Evolutionary conservation across 1,140 invertebrate species (phyloP).

Genomic region (Zeugodacus cucurbitae): DNA sequence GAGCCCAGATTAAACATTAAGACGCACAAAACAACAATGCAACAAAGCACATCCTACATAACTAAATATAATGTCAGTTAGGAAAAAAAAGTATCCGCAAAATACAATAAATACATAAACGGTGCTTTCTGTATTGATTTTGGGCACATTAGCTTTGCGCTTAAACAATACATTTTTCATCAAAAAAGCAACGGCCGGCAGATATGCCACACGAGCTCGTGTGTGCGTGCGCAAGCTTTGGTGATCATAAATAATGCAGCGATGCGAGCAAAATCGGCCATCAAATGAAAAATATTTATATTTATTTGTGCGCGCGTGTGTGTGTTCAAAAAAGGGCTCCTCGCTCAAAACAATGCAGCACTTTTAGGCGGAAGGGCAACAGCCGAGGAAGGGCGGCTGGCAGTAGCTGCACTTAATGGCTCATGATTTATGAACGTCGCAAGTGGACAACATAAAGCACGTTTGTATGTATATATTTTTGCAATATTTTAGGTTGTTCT

Average conservation of each 20-base stretch:
- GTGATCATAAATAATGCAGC: slow-evolving; percentile 38
- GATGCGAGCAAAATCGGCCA: slow-evolving; percentile 32
- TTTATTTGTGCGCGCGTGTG: neutral
- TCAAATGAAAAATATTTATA: neutral
- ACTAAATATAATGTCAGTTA: neutral
- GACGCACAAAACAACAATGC: neutral
- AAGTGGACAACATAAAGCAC: slow-evolving; percentile 19
- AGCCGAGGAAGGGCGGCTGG: neutral
- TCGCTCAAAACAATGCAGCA: neutral
- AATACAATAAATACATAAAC: neutral
- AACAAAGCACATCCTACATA: neutral
- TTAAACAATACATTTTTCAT: neutral
- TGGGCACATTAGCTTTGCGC: slow-evolving; percentile 16
- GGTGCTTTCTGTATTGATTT: slow-evolving; percentile 17
- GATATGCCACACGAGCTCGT: neutral
- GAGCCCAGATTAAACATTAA: neutral
- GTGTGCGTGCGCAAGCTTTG: slow-evolving; percentile 11
- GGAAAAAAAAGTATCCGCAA: neutral
- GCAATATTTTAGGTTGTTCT: no score
- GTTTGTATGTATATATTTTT: no score
- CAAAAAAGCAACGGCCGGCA: neutral
- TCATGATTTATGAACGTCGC: slow-evolving; percentile 33
- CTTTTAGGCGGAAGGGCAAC: no score
- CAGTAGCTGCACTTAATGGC: slow-evolving; percentile 19
- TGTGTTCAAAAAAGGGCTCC: slow-evolving; percentile 3